These are phyloP conservation scores for Drosophila eohydei DNA, from an alignment of 2,888 invertebrate species.

Conservation along the genomic window DNA sequence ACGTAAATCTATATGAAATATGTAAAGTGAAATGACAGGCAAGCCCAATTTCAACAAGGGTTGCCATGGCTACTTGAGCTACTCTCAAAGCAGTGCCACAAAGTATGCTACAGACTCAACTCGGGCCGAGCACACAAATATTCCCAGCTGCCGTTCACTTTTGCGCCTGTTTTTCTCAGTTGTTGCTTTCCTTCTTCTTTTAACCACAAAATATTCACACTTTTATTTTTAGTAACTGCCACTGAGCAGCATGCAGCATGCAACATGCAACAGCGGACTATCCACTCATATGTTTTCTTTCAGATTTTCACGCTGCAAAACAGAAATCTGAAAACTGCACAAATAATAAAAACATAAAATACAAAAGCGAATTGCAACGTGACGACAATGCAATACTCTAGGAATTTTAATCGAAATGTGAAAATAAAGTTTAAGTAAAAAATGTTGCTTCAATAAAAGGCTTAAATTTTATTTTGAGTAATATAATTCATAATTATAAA, in stretches of 20 bases:
- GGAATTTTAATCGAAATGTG: background rate
- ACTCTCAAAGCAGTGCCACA: conserved; percentile 5
- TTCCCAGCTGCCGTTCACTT: conserved; percentile 14
- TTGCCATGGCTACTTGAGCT: conserved; percentile 30
- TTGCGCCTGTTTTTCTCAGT: background rate
- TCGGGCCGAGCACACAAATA: conserved; percentile 28
- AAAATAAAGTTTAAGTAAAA: too few relatives aligned
- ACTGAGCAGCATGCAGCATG: conserved; percentile 5
- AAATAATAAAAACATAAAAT: conserved; percentile 56
- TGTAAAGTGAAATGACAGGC: background rate
- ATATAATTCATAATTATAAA: too few relatives aligned
- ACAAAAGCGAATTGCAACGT: background rate
- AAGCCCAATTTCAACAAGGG: conserved; percentile 15
- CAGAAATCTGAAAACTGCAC: conserved; percentile 37
- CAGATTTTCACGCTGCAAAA: conserved; percentile 64
- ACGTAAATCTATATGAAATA: background rate
- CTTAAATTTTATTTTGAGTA: too few relatives aligned
- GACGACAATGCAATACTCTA: conserved; percentile 36
- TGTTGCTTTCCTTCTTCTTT: conserved; percentile 13
- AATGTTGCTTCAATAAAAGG: too few relatives aligned
- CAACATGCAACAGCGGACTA: conserved; percentile 20
- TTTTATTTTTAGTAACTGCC: conserved; percentile 67
- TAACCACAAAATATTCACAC: conserved; percentile 27
- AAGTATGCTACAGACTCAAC: conserved; percentile 32
- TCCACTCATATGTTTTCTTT: conserved; percentile 68